phyloP scores from a whole-genome alignment of 2,113 vertebrate species.

The Hyperopisus bebe region DNA sequence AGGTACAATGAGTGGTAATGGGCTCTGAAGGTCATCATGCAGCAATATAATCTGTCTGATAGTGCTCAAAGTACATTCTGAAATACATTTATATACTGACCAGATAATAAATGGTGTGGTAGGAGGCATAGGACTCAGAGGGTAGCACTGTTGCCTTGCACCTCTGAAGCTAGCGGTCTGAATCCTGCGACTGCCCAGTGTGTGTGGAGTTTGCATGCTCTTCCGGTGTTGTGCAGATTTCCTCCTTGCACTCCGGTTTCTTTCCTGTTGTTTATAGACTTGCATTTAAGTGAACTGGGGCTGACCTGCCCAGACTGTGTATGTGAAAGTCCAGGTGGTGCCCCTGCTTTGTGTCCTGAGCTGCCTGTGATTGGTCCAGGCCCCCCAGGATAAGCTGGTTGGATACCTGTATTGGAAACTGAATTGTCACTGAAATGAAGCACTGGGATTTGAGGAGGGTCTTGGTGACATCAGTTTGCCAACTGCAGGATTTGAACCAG shows the following conservation, averaged over 20 bases:
- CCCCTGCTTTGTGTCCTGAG: neutral
- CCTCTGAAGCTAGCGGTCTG: neutral
- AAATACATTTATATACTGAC: neutral
- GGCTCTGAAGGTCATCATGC: neutral
- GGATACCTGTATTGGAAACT: neutral
- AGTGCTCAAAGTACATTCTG: neutral
- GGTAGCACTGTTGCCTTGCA: neutral
- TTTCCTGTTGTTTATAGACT: neutral
- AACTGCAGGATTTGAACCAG: neutral
- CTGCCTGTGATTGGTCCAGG: neutral
- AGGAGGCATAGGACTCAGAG: neutral
- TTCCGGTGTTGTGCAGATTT: neutral
- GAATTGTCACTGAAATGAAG: neutral
- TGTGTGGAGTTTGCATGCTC: neutral
- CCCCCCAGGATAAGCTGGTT: neutral
- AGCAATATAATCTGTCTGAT: neutral
- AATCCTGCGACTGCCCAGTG: neutral
- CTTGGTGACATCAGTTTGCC: neutral
- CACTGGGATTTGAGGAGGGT: neutral
- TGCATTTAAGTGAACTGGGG: neutral
- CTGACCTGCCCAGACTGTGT: neutral
- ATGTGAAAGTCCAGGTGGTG: neutral
- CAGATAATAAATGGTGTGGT: neutral
- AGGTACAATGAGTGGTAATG: too few species aligned
- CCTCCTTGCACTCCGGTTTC: neutral